Evolutionary conservation across 2,888 invertebrate genomes (phyloP).

Genomic region (Cremastinae sp.): DNA sequence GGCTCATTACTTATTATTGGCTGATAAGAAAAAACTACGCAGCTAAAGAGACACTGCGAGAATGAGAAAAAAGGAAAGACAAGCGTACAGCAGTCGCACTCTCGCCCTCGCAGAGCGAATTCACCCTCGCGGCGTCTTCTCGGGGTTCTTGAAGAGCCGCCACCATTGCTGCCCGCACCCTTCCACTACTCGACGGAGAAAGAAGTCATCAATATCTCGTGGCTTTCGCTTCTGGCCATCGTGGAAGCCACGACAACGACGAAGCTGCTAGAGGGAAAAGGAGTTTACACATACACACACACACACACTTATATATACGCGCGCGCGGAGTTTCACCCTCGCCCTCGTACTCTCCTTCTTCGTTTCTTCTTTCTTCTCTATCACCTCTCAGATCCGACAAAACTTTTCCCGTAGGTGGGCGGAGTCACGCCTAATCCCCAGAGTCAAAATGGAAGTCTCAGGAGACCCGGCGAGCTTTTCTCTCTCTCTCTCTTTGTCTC

Average conservation of each 20-base stretch:
- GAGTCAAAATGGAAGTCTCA: constrained; percentile 81
- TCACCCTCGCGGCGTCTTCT: constrained; percentile 47
- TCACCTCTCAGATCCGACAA: constrained; percentile 62
- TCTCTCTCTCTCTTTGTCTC: constrained; percentile 57
- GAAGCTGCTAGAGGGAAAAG: constrained; percentile 28
- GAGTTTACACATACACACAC: constrained; percentile 34
- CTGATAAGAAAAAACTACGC: constrained; percentile 43
- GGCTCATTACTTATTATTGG: constrained; percentile 10
- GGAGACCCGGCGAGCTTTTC: constrained; percentile 70
- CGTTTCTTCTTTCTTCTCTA: constrained; percentile 45
- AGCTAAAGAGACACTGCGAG: constrained; percentile 18
- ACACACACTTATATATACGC: constrained; percentile 24
- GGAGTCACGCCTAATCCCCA: constrained; percentile 80
- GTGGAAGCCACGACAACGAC: constrained; percentile 55
- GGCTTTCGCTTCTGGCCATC: constrained; percentile 76
- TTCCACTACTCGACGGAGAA: constrained; percentile 66
- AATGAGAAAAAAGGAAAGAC: constrained; percentile 16
- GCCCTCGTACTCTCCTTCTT: constrained; percentile 31
- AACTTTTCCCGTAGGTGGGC: constrained; percentile 75
- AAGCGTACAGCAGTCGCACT: constrained; percentile 46
- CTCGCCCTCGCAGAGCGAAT: constrained; percentile 50
- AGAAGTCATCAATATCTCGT: constrained; percentile 79
- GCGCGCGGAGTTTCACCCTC: constrained; percentile 42
- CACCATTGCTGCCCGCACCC: constrained; percentile 56
- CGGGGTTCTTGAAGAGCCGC: constrained; percentile 39